Percentiles rank a stretch among this genome's conserved stretches.
Evolutionary conservation across 2,113 vertebrate species (phyloP).

Genomic region (Chionodraco myersi): DNA sequence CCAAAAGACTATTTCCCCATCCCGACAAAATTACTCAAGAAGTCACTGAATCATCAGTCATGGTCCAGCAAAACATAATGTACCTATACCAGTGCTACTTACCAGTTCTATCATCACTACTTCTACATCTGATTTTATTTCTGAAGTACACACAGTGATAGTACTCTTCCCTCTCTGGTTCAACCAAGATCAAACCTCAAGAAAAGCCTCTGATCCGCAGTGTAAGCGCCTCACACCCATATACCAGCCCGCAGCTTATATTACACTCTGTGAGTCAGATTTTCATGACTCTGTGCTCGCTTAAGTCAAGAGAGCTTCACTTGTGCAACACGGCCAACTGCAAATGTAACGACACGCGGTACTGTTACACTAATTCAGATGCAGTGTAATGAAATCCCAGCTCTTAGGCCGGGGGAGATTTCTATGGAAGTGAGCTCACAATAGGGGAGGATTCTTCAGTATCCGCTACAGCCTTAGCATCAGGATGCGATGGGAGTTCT

Average conservation of each 20-base stretch:
- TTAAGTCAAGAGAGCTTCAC: conserved; percentile 21
- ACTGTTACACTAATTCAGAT: conserved; percentile 39
- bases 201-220: conserved; percentile 37
- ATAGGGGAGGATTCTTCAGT: conserved; percentile 1
- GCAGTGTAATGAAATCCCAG: conserved; percentile 35
- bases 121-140: neutral
- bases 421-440: conserved; percentile 9
- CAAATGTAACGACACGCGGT: conserved; percentile 13
- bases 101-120: neutral
- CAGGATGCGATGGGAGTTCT: neutral
- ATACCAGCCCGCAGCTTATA: conserved; percentile 30
- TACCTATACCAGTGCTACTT: neutral
- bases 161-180: conserved; percentile 9
- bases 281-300: conserved; percentile 26
- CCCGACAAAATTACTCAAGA: neutral
- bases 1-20: neutral
- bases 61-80: conserved; percentile 1
- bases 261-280: conserved; percentile 49
- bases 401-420: conserved; percentile 11
- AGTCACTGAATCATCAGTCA: neutral
- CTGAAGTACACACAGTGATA: neutral
- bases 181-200: conserved; percentile 20
- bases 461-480: neutral
- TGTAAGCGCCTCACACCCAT: conserved; percentile 33
- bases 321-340: conserved; percentile 27